Percentiles rank a stretch among this genome's conserved stretches.
Evolutionary conservation across 2,888 invertebrate genomes (phyloP).

Genomic region (Habrosyne pyritoides): DNA sequence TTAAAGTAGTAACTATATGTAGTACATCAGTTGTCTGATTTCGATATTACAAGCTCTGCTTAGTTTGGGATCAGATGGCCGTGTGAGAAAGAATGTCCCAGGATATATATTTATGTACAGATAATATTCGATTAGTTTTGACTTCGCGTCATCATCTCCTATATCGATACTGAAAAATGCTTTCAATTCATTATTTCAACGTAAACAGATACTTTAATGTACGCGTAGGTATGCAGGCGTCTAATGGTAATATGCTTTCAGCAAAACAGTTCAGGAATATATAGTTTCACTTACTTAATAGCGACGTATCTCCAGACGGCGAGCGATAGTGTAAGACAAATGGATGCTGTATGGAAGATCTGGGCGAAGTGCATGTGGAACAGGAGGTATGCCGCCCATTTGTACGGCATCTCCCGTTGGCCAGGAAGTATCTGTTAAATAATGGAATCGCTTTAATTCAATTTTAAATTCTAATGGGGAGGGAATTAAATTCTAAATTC

Average conservation of each 20-base stretch:
- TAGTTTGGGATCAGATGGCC: too few species aligned
- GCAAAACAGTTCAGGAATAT: neutral
- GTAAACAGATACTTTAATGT: neutral
- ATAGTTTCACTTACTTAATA: constrained; percentile 86
- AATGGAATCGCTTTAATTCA: constrained; percentile 7
- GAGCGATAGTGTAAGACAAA: constrained; percentile 90
- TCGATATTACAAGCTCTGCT: too few species aligned
- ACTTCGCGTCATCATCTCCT: neutral
- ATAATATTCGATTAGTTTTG: too few species aligned
- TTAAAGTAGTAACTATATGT: too few species aligned
- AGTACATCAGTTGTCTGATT: too few species aligned
- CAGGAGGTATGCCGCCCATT: constrained; percentile 88
- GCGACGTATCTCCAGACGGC: constrained; percentile 95
- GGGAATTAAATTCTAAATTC: neutral
- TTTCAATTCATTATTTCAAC: neutral
- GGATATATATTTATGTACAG: too few species aligned
- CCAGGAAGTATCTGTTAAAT: constrained; percentile 81
- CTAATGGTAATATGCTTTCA: neutral
- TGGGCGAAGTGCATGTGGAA: constrained; percentile 93
- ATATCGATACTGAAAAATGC: neutral
- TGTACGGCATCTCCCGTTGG: constrained; percentile 86
- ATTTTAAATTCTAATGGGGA: neutral
- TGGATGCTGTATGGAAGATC: constrained; percentile 92
- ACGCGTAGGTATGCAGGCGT: too few species aligned
- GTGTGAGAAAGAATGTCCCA: too few species aligned